Evolutionary conservation across 2,797 vertebrate species (phyloP).

Genomic region (Tympanoctomys barrerae): DNA sequence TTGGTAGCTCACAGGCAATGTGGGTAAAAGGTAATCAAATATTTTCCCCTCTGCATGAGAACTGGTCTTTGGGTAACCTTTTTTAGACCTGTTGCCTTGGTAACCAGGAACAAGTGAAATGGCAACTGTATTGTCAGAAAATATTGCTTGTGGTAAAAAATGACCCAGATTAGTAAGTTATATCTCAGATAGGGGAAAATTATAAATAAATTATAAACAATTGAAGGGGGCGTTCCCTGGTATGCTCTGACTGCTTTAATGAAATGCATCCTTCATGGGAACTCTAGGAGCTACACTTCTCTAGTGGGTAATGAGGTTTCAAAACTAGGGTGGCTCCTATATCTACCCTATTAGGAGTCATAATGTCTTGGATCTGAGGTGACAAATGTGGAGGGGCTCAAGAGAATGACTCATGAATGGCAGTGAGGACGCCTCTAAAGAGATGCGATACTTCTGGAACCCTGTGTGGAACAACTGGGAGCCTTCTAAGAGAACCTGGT

Average conservation of each 20-base stretch:
- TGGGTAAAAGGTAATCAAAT: constrained; percentile 3
- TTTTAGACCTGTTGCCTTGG: constrained; percentile 18
- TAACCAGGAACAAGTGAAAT: constrained; percentile 21
- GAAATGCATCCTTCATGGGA: neutral
- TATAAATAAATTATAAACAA: constrained; percentile 54
- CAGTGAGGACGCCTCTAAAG: neutral
- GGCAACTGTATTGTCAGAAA: constrained; percentile 5
- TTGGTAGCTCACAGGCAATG: neutral
- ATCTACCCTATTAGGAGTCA: neutral
- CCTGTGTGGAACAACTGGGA: neutral
- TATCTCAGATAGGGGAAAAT: neutral
- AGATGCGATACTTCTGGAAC: neutral
- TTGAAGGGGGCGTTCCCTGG: neutral
- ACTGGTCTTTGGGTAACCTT: neutral
- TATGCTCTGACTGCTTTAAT: neutral
- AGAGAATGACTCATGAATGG: neutral
- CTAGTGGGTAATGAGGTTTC: neutral
- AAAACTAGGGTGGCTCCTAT: neutral
- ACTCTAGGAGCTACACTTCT: neutral
- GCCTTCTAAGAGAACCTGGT: neutral
- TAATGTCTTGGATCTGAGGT: neutral
- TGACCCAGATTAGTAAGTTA: neutral
- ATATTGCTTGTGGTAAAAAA: constrained; percentile 52
- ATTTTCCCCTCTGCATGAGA: constrained; percentile 9
- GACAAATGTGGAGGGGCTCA: neutral